A percentile compares a stretch with the other conserved stretches of the same genome.
Evolutionary conservation across 2,888 invertebrate species (phyloP).

Genomic region (Agonopterix arenella): DNA sequence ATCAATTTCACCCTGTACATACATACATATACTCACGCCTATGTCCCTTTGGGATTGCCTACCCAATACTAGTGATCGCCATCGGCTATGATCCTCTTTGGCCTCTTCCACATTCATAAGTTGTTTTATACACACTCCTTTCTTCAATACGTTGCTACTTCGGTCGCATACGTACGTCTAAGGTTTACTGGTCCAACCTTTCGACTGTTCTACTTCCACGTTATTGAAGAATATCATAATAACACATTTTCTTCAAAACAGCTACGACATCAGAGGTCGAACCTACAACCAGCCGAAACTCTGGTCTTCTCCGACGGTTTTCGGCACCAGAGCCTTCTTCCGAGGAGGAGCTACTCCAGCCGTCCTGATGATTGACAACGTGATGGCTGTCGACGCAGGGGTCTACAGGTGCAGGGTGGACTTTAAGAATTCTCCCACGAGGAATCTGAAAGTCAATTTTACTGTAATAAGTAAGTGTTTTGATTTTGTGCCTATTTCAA

Average conservation of each 20-base stretch:
- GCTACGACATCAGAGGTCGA: slow-evolving; percentile 87
- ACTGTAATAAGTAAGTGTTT: slow-evolving; percentile 90
- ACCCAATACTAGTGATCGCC: too few species aligned
- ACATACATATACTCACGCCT: too few species aligned
- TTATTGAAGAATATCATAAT: not conserved
- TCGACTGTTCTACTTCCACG: not conserved
- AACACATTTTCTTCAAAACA: slow-evolving; percentile 36
- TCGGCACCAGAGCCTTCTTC: slow-evolving; percentile 88
- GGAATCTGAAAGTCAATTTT: slow-evolving; percentile 90
- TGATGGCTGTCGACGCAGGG: slow-evolving; percentile 87
- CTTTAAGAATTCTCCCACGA: slow-evolving; percentile 92
- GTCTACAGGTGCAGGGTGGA: slow-evolving; percentile 93
- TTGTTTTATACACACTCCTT: too few species aligned
- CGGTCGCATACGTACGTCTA: too few species aligned
- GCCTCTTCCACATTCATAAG: too few species aligned
- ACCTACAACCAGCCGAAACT: slow-evolving; percentile 86
- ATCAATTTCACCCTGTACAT: too few species aligned
- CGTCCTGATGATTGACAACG: slow-evolving; percentile 85
- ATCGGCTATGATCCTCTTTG: too few species aligned
- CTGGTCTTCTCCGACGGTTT: slow-evolving; percentile 87
- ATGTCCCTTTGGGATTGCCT: too few species aligned
- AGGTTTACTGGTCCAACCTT: too few species aligned
- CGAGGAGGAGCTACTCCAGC: slow-evolving; percentile 85
- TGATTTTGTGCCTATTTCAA: too few species aligned
- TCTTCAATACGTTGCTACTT: too few species aligned